Evolutionary conservation across 2,797 vertebrate species (phyloP).

Genomic region (Xiphorhynchus erythropygius): DNA sequence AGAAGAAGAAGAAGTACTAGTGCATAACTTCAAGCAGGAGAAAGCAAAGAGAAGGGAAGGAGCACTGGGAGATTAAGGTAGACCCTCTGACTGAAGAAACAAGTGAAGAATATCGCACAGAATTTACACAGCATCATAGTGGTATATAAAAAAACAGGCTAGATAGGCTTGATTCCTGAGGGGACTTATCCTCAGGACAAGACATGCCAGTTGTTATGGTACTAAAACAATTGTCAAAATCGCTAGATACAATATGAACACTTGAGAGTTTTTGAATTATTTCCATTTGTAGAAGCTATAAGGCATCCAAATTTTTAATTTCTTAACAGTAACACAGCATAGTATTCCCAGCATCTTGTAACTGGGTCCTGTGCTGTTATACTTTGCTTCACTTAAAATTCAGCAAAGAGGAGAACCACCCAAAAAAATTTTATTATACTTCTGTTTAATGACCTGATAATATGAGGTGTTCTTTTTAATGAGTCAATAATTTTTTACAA

Average conservation of each 20-base stretch:
- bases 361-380: background rate
- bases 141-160: background rate
- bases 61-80: background rate
- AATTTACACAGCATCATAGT: background rate
- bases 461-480: background rate
- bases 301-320: background rate
- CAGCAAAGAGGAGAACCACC: background rate
- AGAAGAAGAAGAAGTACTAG: background rate
- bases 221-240: background rate
- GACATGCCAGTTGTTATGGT: background rate
- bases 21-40: background rate
- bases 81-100: background rate
- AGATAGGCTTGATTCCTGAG: background rate
- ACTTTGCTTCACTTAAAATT: background rate
- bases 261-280: background rate
- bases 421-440: background rate
- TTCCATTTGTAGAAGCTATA: background rate
- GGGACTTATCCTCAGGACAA: background rate
- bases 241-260: background rate
- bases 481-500: background rate
- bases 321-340: background rate
- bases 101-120: background rate
- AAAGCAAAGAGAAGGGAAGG: background rate
- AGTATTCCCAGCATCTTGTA: background rate
- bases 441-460: conserved; percentile 15